Base-by-base conservation (phyloP, 30 jellyfish, hydroid and myxozoan species). In the Aurelia coerulea region DNA sequence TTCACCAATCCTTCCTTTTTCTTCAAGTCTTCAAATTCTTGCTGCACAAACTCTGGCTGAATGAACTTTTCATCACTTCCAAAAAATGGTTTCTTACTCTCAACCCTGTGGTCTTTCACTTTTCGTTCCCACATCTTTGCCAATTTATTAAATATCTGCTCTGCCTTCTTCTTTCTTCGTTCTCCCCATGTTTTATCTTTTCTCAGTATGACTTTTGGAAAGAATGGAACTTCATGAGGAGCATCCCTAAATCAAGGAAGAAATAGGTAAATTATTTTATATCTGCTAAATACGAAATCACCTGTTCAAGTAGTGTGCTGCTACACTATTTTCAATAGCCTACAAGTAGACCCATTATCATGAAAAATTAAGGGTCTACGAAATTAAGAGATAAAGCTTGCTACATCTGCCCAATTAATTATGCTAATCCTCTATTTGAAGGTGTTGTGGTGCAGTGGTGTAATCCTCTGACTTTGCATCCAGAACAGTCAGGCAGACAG, bases 61-160 rank as follows among this genome's bases (percentile, higher is more conserved):
- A 46, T 17, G 7, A 29, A 32, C 3, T 35, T n/a, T 14, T 67
- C 23, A 35, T 67, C 78, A 29, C 18, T 66, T 29, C 58, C 80
- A 29, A 29, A 16, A 10, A 56, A 5, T 8, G 19, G 62, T 35
- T 70, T 37, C 16, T 70, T 35, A 17, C 46, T 56, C 53, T 13
- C 62, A 12, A 29, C 39, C 35, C 9, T 46, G 7, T 13, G 6
- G 7, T 41, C 63, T 16, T 19, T 50, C 8, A 32, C 54, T 34
- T 79, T 65, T 41, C 49, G 56, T 65, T 79, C 80, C 89, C 89
- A 79, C 89, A 79, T 79, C 46, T 63, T 79, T 19, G 78, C 78
- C 31, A 79, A 59, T 10, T 64, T 65, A 9, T 64, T 42, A 13
- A 79, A 79, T 29, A 79, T 79, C 14, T 63, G 35, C 60, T 64